Conservation (phyloP, 1,140 invertebrate genomes). For the Bombus difficillimus region DNA sequence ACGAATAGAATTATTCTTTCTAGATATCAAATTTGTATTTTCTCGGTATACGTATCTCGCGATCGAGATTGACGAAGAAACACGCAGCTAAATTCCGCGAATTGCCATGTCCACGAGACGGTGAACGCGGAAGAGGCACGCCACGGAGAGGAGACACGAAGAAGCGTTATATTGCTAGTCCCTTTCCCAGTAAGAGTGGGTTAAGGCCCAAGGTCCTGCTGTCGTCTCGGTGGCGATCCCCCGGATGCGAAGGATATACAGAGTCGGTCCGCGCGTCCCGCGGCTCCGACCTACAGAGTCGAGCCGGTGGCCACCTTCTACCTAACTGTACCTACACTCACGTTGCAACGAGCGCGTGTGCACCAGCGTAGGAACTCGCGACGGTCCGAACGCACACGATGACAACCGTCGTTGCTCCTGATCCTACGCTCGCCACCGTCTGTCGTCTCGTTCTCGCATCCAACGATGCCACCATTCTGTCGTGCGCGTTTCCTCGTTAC, state of each 20-base stretch:
- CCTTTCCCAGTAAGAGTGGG: constrained; percentile 80
- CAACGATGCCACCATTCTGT: not conserved
- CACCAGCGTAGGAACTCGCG: constrained; percentile 33
- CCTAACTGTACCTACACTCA: constrained; percentile 78
- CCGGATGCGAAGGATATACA: constrained; percentile 73
- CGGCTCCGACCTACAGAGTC: constrained; percentile 79
- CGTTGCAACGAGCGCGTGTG: constrained; percentile 57
- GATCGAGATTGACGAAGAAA: no score
- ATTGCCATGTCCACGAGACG: constrained; percentile 20
- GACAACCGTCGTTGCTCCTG: constrained; percentile 37
- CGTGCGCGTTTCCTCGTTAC: not conserved
- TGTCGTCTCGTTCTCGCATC: not conserved
- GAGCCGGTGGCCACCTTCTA: constrained; percentile 74
- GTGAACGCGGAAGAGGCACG: constrained; percentile 70
- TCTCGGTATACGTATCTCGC: not conserved
- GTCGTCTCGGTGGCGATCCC: constrained; percentile 75
- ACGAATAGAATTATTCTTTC: not conserved
- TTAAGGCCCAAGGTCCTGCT: constrained; percentile 81
- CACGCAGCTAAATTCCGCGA: not conserved
- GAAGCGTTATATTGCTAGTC: constrained; percentile 74
- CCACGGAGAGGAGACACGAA: constrained; percentile 59
- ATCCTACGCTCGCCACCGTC: not conserved
- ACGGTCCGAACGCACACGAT: constrained; percentile 58
- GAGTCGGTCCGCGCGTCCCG: constrained; percentile 61
- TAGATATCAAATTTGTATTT: not conserved